Conservation (phyloP, 2,888 invertebrate species). For the Teleogryllus oceanicus region DNA sequence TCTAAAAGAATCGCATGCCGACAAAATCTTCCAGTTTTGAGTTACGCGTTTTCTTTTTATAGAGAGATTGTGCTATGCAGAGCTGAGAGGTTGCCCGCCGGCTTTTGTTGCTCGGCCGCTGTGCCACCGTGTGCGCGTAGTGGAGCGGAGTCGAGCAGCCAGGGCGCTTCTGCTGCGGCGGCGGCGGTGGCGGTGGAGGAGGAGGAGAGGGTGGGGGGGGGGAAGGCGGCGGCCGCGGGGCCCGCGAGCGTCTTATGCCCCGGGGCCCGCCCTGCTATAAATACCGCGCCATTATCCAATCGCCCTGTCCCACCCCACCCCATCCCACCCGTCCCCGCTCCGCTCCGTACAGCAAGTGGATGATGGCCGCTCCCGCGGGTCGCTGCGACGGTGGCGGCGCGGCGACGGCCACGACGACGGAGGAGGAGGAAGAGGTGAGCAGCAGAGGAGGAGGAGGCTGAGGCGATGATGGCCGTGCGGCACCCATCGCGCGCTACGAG, state of each 20-base stretch:
- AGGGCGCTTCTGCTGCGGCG: not conserved
- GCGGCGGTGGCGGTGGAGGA: not conserved
- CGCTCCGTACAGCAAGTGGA: not conserved
- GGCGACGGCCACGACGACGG: too few relatives aligned
- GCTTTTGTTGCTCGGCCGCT: not conserved
- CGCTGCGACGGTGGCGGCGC: not conserved
- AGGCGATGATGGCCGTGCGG: too few relatives aligned
- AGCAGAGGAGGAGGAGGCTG: too few relatives aligned
- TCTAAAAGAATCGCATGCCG: too few relatives aligned
- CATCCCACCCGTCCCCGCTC: too few relatives aligned
- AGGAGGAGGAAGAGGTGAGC: too few relatives aligned
- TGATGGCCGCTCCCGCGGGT: not conserved
- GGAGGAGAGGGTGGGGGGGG: not conserved
- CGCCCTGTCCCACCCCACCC: not conserved
- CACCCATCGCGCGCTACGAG: too few relatives aligned
- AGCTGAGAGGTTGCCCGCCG: not conserved
- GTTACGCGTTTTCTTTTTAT: too few relatives aligned
- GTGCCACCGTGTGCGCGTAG: too few relatives aligned
- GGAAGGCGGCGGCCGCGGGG: not conserved
- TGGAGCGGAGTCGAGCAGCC: not conserved
- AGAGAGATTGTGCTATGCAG: too few relatives aligned
- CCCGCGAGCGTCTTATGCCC: not conserved
- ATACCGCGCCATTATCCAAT: conserved; percentile 1
- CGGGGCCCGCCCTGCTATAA: not conserved
- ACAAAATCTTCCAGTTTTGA: too few relatives aligned